Evolutionary conservation across 1,140 invertebrate species (phyloP), one percentile per base, ranked within the genome.

Genomic region (Drosophila orena): DNA sequence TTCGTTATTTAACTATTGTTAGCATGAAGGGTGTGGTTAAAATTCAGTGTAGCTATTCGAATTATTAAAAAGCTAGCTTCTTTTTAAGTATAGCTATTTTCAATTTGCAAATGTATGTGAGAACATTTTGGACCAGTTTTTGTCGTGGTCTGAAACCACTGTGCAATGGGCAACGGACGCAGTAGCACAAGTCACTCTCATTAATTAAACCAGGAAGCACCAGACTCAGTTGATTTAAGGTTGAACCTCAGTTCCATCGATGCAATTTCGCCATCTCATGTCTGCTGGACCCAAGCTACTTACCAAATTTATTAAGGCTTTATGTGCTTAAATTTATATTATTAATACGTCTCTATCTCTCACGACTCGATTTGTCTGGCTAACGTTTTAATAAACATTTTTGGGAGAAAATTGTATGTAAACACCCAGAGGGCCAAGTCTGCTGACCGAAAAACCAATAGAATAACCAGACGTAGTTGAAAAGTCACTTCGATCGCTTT

Each of bases 131-230:
- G 7, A 30, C 8, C 30, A 30, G 7, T 30, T 30, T 30, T 42
- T 27, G 24, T 2, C 5, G 22, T 14, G 14, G 1, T 27, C 22
- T 24, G 14, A 2, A 8, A n/a, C 27, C 47, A 50, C 22, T 50
- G 47, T 50, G 24, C 47, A 17, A 15, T 17, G 56, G 66, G 3
- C n/a, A 35, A 49, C 38, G 24, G 44, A 66, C 35, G 49, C 49
- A 73, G 42, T 66, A 61, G 50, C 52, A 81, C 81, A 81, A 85
- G 81, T 85, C 81, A 85, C 78, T 86, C 77, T 81, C 81, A 77
- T 81, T 86, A 85, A 85, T 85, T 85, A 85, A 86, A 70, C 46
- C 66, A 62, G 73, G 58, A 59, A 55, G 55, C 46, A 49, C 37
- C 56, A 56, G 71, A 46, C 62, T 49, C 54, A 46, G 49, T 42